These are phyloP conservation scores for Spea hammondii DNA, from an alignment of 2,797 vertebrate genomes.

Conservation along the genomic window DNA sequence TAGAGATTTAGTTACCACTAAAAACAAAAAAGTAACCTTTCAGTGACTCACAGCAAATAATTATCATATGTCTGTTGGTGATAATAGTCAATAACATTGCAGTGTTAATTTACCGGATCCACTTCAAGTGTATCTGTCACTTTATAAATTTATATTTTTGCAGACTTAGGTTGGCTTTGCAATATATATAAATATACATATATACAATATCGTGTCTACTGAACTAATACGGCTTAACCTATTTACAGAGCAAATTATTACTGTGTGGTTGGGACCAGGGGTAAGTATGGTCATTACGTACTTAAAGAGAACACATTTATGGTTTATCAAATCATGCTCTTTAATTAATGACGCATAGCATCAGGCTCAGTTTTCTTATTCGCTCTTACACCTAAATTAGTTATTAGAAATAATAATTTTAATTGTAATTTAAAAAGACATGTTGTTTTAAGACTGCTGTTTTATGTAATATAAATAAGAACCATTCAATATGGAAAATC, in stretches of 20 bases:
- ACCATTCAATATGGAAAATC: constrained; percentile 39
- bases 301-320: neutral
- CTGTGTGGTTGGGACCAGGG: neutral
- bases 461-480: constrained; percentile 32
- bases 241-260: neutral
- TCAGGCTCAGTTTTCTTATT: constrained; percentile 19
- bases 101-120: constrained; percentile 18
- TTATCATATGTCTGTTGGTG: too few relatives aligned
- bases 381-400: constrained; percentile 22
- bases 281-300: neutral
- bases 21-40: neutral
- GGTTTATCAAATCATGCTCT: neutral
- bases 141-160: neutral
- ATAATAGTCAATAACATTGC: neutral
- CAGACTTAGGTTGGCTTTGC: neutral
- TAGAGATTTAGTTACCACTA: neutral
- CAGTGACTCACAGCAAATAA: too few relatives aligned
- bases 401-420: constrained; percentile 31
- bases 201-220: too few relatives aligned
- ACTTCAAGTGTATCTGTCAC: neutral
- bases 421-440: constrained; percentile 27
- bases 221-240: too few relatives aligned
- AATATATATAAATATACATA: too few relatives aligned
- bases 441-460: constrained; percentile 41
- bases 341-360: constrained; percentile 3